Conservation (phyloP, 1,140 invertebrate species). For the Megalonaias nervosa region DNA sequence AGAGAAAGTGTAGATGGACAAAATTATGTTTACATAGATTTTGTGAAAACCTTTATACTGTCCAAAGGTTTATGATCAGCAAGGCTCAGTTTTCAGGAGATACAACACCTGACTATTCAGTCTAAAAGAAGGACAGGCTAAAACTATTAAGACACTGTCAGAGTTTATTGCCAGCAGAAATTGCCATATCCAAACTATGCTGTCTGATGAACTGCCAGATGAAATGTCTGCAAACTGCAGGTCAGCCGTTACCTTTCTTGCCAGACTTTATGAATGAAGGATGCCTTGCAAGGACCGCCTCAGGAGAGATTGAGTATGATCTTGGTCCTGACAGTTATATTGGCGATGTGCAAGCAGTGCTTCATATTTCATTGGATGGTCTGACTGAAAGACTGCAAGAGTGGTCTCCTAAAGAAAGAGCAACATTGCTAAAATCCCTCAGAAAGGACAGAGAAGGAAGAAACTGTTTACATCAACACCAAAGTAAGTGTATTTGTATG, state of each 20-base stretch:
- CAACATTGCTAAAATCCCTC: not conserved
- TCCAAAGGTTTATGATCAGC: constrained; percentile 1
- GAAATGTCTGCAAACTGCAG: constrained; percentile 9
- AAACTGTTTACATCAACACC: constrained; percentile 4
- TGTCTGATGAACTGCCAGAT: constrained; percentile 8
- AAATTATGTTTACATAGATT: not conserved
- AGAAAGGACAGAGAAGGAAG: constrained; percentile 9
- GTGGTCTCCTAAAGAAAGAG: not conserved
- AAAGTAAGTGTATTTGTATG: not conserved
- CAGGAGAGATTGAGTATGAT: constrained; percentile 12
- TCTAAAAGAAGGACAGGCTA: not conserved
- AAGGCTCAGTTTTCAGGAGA: no score
- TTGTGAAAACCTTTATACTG: not conserved
- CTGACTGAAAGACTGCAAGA: not conserved
- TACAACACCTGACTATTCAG: not conserved
- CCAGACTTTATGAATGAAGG: constrained; percentile 16
- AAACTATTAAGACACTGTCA: constrained; percentile 2
- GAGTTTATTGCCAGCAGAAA: constrained; percentile 14
- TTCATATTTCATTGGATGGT: not conserved
- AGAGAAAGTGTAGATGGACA: not conserved
- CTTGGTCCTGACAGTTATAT: not conserved
- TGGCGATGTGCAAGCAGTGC: not conserved
- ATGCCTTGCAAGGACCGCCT: not conserved
- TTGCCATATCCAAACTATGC: constrained; percentile 7
- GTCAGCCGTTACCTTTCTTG: not conserved